These are phyloP conservation scores for Athalia cordata DNA, from an alignment of 2,888 invertebrate species.

Conservation along the genomic window DNA sequence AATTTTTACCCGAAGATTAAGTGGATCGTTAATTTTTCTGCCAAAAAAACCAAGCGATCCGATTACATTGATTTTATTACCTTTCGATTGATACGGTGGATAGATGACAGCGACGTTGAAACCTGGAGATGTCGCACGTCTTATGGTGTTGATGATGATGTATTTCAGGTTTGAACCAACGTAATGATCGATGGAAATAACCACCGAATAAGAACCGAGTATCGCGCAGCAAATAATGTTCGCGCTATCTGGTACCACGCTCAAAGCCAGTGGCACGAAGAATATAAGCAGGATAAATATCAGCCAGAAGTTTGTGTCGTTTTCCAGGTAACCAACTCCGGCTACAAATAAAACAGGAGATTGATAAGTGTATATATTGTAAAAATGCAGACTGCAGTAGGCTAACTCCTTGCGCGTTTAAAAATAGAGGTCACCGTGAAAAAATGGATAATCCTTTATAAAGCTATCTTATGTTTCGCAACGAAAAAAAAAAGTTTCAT, in stretches of 20 bases:
- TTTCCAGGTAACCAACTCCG: conserved; percentile 73
- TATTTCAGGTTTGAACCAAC: conserved; percentile 81
- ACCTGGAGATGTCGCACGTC: conserved; percentile 78
- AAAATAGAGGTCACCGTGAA: no score
- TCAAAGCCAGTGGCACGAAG: conserved; percentile 74
- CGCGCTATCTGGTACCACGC: conserved; percentile 75
- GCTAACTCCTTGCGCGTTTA: no score
- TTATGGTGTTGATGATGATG: conserved; percentile 80
- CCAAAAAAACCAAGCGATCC: no score
- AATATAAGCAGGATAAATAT: conserved; percentile 76
- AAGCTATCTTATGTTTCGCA: no score
- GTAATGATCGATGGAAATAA: conserved; percentile 80
- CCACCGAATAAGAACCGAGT: conserved; percentile 79
- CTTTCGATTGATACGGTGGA: conserved; percentile 78
- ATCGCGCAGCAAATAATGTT: conserved; percentile 80
- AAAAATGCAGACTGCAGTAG: no score
- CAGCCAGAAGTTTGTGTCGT: conserved; percentile 80
- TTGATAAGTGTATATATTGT: conserved; percentile 25
- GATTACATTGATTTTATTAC: conserved; percentile 70
- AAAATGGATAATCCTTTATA: no score
- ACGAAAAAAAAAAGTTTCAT: no score
- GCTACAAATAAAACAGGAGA: conserved; percentile 71
- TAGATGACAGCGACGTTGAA: conserved; percentile 78
- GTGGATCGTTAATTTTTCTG: no score
- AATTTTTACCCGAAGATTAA: no score